phyloP scores from a whole-genome alignment of 2,888 invertebrate species.

The Sycophila texana region DNA sequence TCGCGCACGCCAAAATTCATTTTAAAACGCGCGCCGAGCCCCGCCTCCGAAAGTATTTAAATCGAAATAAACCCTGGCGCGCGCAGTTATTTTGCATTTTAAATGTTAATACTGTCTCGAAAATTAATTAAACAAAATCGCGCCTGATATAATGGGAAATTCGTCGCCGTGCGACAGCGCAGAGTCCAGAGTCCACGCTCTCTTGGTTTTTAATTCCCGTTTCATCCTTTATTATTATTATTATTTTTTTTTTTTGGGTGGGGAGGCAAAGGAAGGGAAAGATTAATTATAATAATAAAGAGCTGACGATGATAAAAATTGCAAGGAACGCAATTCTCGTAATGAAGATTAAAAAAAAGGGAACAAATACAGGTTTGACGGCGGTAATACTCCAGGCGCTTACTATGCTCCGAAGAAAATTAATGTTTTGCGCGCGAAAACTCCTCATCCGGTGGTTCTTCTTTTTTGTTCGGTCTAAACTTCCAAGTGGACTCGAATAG shows the following conservation, averaged over 20 bases:
- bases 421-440: neutral
- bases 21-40: conserved; percentile 25
- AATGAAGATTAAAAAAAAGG: conserved; percentile 10
- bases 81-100: conserved; percentile 41
- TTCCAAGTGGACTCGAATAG: no score
- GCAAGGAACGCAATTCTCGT: neutral
- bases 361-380: neutral
- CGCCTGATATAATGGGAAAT: neutral
- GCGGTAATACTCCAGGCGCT: neutral
- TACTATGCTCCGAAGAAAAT: neutral
- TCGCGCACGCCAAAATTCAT: conserved; percentile 33
- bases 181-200: neutral
- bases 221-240: neutral
- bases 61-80: conserved; percentile 24
- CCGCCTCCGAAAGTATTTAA: conserved; percentile 40
- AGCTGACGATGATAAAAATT: neutral
- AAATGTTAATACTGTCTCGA: conserved; percentile 35
- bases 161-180: neutral
- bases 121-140: conserved; percentile 47
- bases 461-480: neutral
- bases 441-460: neutral
- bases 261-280: no score
- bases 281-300: no score
- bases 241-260: no score
- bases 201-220: neutral